phyloP scores from a whole-genome alignment of 2,888 invertebrate genomes.

The Ommatoiulus sabulosus region DNA sequence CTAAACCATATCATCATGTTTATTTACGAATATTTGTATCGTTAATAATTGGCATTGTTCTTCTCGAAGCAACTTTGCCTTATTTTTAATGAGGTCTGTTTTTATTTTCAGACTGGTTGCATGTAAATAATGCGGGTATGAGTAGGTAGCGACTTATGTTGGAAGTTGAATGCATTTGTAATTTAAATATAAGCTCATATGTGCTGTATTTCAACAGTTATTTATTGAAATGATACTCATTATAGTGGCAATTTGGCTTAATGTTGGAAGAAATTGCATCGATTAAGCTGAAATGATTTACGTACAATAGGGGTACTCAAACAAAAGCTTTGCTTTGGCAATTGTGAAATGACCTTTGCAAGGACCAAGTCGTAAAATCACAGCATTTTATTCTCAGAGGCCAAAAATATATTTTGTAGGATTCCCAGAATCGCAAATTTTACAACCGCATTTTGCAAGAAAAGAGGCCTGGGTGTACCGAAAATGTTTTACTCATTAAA shows the following conservation, averaged over 20 bases:
- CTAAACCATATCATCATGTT: background rate
- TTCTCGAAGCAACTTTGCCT: background rate
- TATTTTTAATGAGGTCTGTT: background rate
- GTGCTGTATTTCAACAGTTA: background rate
- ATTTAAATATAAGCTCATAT: too few relatives aligned
- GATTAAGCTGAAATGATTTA: background rate
- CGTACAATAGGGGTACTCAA: too few relatives aligned
- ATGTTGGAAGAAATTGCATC: background rate
- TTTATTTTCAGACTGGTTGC: conserved; percentile 13
- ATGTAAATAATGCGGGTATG: background rate
- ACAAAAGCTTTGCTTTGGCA: too few relatives aligned
- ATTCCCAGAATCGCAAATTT: too few relatives aligned
- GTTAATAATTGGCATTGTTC: background rate
- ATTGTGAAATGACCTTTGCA: too few relatives aligned
- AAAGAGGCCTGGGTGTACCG: too few relatives aligned
- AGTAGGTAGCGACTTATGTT: background rate
- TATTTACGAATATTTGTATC: background rate
- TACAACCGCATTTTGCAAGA: too few relatives aligned
- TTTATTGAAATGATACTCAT: background rate
- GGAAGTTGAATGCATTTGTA: background rate
- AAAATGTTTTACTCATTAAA: too few relatives aligned
- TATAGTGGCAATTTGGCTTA: background rate
- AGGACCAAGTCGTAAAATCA: too few relatives aligned
- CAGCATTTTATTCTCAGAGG: too few relatives aligned
- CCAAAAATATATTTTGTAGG: too few relatives aligned